Conservation (phyloP, 2,113 vertebrate genomes). For the Stercorarius parasiticus region DNA sequence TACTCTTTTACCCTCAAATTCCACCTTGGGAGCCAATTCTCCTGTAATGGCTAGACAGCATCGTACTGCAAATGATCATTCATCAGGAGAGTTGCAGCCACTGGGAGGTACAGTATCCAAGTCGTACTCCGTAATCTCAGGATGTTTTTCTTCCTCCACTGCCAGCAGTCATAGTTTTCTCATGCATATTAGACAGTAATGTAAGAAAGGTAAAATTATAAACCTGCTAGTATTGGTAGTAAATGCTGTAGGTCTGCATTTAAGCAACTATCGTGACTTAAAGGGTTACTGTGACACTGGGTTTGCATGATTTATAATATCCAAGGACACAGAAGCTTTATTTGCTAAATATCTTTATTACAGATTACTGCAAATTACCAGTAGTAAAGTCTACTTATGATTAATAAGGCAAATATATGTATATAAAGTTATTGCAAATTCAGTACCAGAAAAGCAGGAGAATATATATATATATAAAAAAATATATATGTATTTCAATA, state of each 20-base stretch:
- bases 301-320: neutral
- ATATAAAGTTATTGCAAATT: neutral
- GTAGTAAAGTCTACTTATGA: neutral
- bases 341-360: neutral
- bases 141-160: neutral
- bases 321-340: neutral
- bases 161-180: neutral
- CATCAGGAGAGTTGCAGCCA: neutral
- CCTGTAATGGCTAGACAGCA: neutral
- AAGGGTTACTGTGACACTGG: neutral
- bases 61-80: neutral
- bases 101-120: neutral
- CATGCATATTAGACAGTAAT: neutral
- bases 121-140: neutral
- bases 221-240: neutral
- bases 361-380: neutral
- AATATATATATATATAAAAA: fast-evolving
- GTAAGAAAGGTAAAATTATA: neutral
- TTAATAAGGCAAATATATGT: neutral
- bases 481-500: neutral
- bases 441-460: neutral
- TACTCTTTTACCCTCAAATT: neutral
- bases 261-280: fast-evolving
- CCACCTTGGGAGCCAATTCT: neutral
- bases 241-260: neutral